phyloP scores from a whole-genome alignment of 2,113 vertebrate genomes.

The Rhinoptilus africanus region DNA sequence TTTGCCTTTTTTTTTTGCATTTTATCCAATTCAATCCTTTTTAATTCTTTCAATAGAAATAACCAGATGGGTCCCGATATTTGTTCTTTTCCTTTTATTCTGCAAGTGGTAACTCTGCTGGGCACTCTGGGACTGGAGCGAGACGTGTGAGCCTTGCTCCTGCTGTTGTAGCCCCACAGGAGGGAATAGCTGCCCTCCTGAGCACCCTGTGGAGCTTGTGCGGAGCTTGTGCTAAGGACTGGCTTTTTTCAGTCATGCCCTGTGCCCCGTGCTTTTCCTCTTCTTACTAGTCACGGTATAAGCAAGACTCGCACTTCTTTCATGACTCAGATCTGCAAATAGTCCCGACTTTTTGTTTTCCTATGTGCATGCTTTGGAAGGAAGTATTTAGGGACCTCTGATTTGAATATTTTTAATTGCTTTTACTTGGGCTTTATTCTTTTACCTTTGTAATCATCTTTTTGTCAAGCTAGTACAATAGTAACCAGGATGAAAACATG shows the following conservation, averaged over 20 bases:
- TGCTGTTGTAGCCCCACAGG: background rate
- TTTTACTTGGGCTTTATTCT: background rate
- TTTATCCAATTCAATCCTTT: background rate
- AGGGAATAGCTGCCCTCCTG: background rate
- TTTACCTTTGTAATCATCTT: background rate
- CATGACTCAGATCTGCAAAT: background rate
- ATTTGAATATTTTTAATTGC: background rate
- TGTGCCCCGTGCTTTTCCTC: background rate
- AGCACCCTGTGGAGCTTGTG: rapidly evolving
- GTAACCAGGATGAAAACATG: background rate
- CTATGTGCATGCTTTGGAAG: background rate
- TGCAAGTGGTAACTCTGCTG: background rate
- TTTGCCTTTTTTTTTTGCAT: background rate
- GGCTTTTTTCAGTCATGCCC: background rate
- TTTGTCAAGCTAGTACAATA: background rate
- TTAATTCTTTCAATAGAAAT: background rate
- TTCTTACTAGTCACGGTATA: background rate
- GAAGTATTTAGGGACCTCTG: background rate
- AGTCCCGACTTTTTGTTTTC: background rate
- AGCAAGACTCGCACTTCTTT: background rate
- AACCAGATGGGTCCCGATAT: background rate
- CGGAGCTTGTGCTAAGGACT: background rate
- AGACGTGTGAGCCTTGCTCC: background rate
- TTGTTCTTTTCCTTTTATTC: background rate
- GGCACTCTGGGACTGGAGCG: background rate